Percentiles rank a stretch among this genome's conserved stretches.
phyloP scores from a whole-genome alignment of 2,797 vertebrate species.

The Jordanella pulchra region DNA sequence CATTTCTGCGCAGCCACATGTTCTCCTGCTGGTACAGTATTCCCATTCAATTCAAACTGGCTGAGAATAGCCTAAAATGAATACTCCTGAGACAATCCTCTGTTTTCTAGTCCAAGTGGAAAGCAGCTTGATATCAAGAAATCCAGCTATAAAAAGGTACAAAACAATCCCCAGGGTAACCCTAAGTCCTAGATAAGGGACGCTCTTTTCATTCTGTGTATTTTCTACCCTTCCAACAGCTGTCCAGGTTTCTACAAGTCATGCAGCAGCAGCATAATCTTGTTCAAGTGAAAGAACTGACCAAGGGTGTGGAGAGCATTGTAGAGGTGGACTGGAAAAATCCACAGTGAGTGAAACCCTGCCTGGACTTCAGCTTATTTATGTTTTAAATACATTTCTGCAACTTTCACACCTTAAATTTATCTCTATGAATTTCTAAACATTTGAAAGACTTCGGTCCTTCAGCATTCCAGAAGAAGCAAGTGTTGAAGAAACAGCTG shows the following conservation, averaged over 20 bases:
- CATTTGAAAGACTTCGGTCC: conserved; percentile 78
- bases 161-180: not conserved
- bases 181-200: not conserved
- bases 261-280: conserved; percentile 92
- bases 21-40: conserved; percentile 89
- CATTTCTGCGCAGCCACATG: conserved; percentile 92
- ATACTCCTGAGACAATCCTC: not conserved
- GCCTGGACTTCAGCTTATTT: conserved; percentile 21
- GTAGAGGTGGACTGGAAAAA: conserved; percentile 95
- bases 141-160: conserved; percentile 97
- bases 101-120: conserved; percentile 83
- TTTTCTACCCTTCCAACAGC: conserved; percentile 68
- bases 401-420: conserved; percentile 2
- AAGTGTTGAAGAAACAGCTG: conserved; percentile 38
- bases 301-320: conserved; percentile 95
- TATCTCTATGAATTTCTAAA: conserved; percentile 5
- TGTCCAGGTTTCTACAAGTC: conserved; percentile 92
- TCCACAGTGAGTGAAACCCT: conserved; percentile 79
- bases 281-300: conserved; percentile 91
- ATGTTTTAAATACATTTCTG: conserved; percentile 20
- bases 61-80: not conserved
- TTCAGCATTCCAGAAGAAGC: conserved; percentile 81
- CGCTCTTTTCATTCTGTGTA: not conserved
- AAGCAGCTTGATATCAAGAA: conserved; percentile 93
- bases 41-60: not conserved